Evolutionary conservation across 2,797 vertebrate species (phyloP).

Genomic region (Lemur catta): DNA sequence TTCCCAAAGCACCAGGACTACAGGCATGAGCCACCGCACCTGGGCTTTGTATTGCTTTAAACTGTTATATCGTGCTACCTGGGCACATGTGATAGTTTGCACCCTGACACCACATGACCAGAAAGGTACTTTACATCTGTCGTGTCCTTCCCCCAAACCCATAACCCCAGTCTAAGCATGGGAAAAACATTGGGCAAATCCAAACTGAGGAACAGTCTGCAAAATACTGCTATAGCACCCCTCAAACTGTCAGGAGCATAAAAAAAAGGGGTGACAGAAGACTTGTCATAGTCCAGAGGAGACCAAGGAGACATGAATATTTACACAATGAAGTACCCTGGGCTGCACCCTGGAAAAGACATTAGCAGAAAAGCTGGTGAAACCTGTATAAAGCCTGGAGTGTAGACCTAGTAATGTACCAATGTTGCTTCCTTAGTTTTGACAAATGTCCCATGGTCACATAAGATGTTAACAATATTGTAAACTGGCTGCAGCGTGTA

Average conservation of each 20-base stretch:
- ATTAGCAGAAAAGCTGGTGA: not conserved
- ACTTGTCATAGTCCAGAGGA: not conserved
- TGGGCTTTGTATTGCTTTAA: not conserved
- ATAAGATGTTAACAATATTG: not conserved
- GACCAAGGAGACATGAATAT: not conserved
- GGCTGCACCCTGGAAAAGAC: not conserved
- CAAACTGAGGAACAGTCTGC: not conserved
- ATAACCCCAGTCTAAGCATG: not conserved
- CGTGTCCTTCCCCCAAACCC: not conserved
- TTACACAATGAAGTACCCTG: rapidly evolving
- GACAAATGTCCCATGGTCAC: not conserved
- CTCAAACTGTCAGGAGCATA: not conserved
- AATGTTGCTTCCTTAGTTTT: not conserved
- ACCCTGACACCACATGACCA: too few species aligned
- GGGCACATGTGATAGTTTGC: not conserved
- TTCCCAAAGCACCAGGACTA: not conserved
- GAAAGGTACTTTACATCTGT: not conserved
- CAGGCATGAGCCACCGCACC: not conserved
- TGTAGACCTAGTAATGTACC: not conserved
- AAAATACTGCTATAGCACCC: not conserved
- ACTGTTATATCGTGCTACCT: not conserved
- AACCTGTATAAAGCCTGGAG: not conserved
- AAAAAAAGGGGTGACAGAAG: not conserved
- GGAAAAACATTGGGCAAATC: not conserved
- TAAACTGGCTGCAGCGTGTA: not conserved